Evolutionary conservation across 2,797 vertebrate species (phyloP), one percentile per base, ranked within the genome.

Genomic region (Nothura maculosa): DNA sequence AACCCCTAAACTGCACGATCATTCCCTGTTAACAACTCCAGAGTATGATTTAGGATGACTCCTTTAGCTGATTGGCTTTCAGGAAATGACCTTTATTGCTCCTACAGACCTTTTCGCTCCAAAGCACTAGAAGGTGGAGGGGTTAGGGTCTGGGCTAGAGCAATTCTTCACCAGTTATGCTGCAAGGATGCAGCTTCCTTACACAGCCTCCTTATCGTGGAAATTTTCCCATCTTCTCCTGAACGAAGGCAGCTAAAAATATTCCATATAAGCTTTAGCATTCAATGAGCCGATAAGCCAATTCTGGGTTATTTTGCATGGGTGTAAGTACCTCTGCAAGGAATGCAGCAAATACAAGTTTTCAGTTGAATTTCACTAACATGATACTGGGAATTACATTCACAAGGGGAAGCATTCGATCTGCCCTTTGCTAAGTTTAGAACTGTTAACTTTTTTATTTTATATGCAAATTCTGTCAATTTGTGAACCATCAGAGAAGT

Each of bases 171-270:
- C 28, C 32, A 58, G 28, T 50, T 75, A 54, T 27, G 12, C 28
- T 54, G 13, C 25, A 19, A 18, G 25, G 34, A 45, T 81, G 22
- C 28, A 89, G n/a, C n/a, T n/a, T n/a, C n/a, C n/a, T n/a, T 6
- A 4, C 25, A 42, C 7, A 24, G 21, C 6, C n/a, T 55, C 24
- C 58, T 32, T 66, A 32, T 38, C 58, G 12, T 38, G 32, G n/a
- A 40, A 72, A 6, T 50, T 73, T 86, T 86, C n/a, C 54, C n/a
- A 50, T n/a, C 57, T 72, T 80, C 48, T 58, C 28, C 38, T 58
- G 62, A 82, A 14, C 12, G 47, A 83, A 78, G 42, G 10, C 77
- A 81, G 50, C 7, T n/a, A 57, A 69, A 81, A 85, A 25, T 25
- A 78, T 20, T 28, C 62, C 54, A 8, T 15, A 80, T 40, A 82